A percentile compares a stretch with the other conserved stretches of the same genome.
Evolutionary conservation across 2,113 vertebrate species (phyloP).

Genomic region (Gobiocypris rarus): DNA sequence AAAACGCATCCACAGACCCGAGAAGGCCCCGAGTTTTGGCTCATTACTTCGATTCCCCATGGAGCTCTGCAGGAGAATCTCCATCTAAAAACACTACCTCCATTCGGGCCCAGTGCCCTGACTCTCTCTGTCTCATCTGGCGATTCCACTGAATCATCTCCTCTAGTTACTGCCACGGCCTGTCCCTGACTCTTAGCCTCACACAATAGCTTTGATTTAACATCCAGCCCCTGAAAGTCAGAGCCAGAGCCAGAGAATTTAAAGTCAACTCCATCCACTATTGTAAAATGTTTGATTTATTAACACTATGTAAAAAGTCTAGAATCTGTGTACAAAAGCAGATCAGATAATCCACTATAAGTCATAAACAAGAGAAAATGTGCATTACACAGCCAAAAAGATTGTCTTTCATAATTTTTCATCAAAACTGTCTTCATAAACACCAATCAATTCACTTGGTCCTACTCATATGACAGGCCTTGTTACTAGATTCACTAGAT

Average conservation of each 20-base stretch:
- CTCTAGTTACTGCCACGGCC: slow-evolving; percentile 2
- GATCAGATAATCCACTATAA: not conserved
- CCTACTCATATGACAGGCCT: not conserved
- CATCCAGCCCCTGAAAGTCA: not conserved
- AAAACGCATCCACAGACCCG: slow-evolving; percentile 37
- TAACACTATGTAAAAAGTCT: not conserved
- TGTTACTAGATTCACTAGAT: not conserved
- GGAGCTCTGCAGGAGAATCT: slow-evolving; percentile 38
- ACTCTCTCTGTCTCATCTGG: slow-evolving; percentile 3
- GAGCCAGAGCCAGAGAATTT: not conserved
- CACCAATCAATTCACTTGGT: too few relatives aligned
- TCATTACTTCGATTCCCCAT: slow-evolving; percentile 48
- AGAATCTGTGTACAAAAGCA: not conserved
- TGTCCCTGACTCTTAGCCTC: not conserved
- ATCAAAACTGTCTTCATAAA: not conserved
- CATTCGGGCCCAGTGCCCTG: not conserved
- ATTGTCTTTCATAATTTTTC: too few relatives aligned
- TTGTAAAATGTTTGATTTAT: not conserved
- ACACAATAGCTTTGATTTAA: slow-evolving; percentile 33
- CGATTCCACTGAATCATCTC: slow-evolving; percentile 26
- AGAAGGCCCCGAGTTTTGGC: slow-evolving; percentile 32
- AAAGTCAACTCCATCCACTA: not conserved
- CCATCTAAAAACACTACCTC: slow-evolving; percentile 30
- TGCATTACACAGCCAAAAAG: not conserved
- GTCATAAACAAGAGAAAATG: not conserved